These are phyloP conservation scores for Chaetops frenatus DNA, from an alignment of 2,113 vertebrate species.

Conservation along the genomic window DNA sequence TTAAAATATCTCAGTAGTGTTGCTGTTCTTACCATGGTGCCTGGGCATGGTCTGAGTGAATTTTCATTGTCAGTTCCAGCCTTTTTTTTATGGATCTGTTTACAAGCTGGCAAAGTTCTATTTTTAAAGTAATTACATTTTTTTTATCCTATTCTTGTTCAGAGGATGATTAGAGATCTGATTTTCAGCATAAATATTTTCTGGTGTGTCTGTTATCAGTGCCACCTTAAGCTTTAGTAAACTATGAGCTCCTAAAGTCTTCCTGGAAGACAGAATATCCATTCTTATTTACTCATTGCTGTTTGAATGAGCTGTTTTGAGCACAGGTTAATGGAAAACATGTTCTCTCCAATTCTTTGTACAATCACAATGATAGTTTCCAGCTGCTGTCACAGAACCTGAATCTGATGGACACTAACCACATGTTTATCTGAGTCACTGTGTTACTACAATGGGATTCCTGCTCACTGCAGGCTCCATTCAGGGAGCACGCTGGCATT, in stretches of 20 bases:
- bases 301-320: background rate
- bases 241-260: background rate
- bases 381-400: background rate
- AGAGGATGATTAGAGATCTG: background rate
- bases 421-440: background rate
- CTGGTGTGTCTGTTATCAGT: background rate
- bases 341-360: background rate
- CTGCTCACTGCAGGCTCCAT: fast-evolving
- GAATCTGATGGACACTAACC: background rate
- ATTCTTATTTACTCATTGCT: background rate
- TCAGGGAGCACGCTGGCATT: background rate
- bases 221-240: background rate
- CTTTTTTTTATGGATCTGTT: background rate
- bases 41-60: background rate
- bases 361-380: background rate
- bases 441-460: background rate
- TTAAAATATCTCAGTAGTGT: background rate
- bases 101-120: background rate
- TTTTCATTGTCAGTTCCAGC: background rate
- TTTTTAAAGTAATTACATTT: background rate
- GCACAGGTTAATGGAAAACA: background rate
- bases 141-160: background rate
- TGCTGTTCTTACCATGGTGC: background rate
- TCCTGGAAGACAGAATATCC: background rate
- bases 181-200: background rate